A percentile compares a stretch with the other conserved stretches of the same genome.
These are phyloP conservation scores for Drosophila pectinifera DNA, from an alignment of 1,140 invertebrate species.

Conservation along the genomic window DNA sequence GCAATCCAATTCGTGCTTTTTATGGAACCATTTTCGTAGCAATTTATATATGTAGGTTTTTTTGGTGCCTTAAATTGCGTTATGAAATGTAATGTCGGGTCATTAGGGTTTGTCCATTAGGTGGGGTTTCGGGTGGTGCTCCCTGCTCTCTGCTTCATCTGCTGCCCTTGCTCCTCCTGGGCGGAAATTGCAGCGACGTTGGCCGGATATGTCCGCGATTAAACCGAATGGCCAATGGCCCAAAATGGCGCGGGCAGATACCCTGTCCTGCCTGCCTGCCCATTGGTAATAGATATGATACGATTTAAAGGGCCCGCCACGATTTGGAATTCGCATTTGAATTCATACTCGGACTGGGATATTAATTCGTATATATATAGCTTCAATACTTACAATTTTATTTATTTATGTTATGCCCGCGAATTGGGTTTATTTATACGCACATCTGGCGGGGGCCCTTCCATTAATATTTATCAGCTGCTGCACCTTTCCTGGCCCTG, in stretches of 20 bases:
- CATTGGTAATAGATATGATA: constrained; percentile 34
- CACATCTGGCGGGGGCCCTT: constrained; percentile 15
- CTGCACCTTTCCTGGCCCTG: constrained; percentile 30
- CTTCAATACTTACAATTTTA: constrained; percentile 51
- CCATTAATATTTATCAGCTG: constrained; percentile 64
- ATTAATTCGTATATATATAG: constrained; percentile 12
- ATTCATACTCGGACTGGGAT: background rate
- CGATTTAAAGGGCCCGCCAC: constrained; percentile 21
- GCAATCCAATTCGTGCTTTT: constrained; percentile 65
- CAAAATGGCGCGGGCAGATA: constrained; percentile 19
- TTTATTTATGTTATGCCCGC: constrained; percentile 35
- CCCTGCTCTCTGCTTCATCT: background rate
- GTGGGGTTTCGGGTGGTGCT: constrained; percentile 8
- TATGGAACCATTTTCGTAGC: constrained; percentile 63
- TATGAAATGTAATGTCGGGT: constrained; percentile 80
- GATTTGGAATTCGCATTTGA: constrained; percentile 20
- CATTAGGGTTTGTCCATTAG: constrained; percentile 74
- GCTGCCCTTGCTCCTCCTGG: constrained; percentile 21
- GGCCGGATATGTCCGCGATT: constrained; percentile 75
- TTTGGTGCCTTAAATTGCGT: constrained; percentile 70
- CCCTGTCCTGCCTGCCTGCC: background rate
- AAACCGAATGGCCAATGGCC: constrained; percentile 66
- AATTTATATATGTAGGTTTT: constrained; percentile 40
- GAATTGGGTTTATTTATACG: constrained; percentile 33
- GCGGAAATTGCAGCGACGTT: constrained; percentile 68